phyloP scores from a whole-genome alignment of 1,140 invertebrate genomes.

The Copidosoma floridanum region DNA sequence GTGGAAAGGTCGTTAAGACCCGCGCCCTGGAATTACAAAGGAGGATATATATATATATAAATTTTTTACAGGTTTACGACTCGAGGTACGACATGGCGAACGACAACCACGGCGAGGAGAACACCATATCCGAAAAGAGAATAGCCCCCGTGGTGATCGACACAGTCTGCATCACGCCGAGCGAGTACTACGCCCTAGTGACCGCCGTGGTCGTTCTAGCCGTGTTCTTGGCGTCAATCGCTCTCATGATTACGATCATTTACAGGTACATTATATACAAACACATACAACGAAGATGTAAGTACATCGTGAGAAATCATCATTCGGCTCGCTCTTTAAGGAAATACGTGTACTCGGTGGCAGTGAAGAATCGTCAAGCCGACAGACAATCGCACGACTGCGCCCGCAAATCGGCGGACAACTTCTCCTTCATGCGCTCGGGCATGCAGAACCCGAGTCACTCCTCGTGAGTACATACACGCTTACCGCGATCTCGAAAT shows the following conservation, averaged over 20 bases:
- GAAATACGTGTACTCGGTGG: constrained; percentile 49
- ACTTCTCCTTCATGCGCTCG: constrained; percentile 50
- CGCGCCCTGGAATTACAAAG: no score
- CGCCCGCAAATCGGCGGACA: constrained; percentile 42
- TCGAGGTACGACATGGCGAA: constrained; percentile 71
- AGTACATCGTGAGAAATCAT: neutral
- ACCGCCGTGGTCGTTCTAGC: constrained; percentile 69
- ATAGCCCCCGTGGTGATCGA: constrained; percentile 47
- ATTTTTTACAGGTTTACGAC: constrained; percentile 62
- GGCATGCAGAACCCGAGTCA: constrained; percentile 49
- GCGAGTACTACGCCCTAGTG: constrained; percentile 76
- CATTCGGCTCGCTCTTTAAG: no score
- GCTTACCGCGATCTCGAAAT: neutral
- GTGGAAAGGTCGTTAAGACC: no score
- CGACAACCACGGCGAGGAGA: constrained; percentile 44
- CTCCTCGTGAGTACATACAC: constrained; percentile 43
- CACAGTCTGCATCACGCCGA: constrained; percentile 69
- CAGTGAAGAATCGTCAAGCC: constrained; percentile 47
- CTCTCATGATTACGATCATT: constrained; percentile 64
- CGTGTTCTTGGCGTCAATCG: constrained; percentile 66
- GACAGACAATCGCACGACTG: constrained; percentile 40
- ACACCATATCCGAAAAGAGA: constrained; percentile 59
- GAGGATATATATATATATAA: no score
- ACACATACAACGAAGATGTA: neutral
- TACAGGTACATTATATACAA: constrained; percentile 62